A percentile compares a stretch with the other conserved stretches of the same genome.
These are phyloP conservation scores for Sandelia bainsii DNA, from an alignment of 2,797 vertebrate genomes.

Conservation along the genomic window DNA sequence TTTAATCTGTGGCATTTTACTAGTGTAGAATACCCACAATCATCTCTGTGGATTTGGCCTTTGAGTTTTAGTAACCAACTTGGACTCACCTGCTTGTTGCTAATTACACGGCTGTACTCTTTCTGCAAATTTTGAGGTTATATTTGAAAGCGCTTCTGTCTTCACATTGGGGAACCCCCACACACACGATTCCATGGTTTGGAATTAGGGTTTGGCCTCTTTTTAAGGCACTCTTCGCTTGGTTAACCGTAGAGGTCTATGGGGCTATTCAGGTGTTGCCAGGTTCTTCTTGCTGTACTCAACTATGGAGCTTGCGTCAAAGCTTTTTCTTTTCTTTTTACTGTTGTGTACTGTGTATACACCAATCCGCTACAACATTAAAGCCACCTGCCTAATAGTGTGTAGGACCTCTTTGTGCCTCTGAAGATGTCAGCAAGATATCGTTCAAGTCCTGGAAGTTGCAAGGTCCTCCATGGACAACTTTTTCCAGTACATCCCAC, in stretches of 20 bases:
- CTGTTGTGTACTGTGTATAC: background rate
- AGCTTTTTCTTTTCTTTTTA: slow-evolving; percentile 22
- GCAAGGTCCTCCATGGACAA: no score
- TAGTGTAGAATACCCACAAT: slow-evolving; percentile 53
- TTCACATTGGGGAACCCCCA: slow-evolving; percentile 47
- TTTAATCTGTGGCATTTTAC: slow-evolving; percentile 40
- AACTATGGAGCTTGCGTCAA: slow-evolving; percentile 12
- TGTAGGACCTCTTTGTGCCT: background rate
- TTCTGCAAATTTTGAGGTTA: slow-evolving; percentile 48
- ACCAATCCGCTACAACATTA: no score
- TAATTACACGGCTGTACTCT: slow-evolving; percentile 68
- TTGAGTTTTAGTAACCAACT: slow-evolving; percentile 34
- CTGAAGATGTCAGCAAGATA: no score
- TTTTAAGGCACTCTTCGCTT: slow-evolving; percentile 17
- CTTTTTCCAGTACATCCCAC: no score
- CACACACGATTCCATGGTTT: slow-evolving; percentile 45
- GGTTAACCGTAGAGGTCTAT: slow-evolving; percentile 64
- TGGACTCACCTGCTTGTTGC: slow-evolving; percentile 74
- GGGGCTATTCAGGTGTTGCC: slow-evolving; percentile 70
- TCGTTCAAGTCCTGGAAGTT: no score
- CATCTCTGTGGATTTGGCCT: slow-evolving; percentile 66
- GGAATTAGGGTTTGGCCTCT: slow-evolving; percentile 52
- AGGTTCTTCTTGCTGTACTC: slow-evolving; percentile 42
- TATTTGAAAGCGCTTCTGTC: slow-evolving; percentile 62
- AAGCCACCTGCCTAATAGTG: background rate